Conservation (phyloP, 2,888 invertebrate species). For the Agrotis ipsilon region DNA sequence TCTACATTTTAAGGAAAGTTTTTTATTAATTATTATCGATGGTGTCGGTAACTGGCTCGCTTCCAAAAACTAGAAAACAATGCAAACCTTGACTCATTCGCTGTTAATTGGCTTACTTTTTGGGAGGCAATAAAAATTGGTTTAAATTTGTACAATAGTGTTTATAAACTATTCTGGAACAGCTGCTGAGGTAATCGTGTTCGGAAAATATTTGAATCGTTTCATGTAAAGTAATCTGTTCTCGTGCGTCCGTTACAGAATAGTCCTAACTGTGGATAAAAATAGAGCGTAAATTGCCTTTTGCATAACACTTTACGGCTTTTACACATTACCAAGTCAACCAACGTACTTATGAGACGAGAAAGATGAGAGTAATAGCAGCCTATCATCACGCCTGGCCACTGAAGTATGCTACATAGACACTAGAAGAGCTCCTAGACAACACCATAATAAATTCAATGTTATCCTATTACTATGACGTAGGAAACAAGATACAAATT, state of each 20-base stretch:
- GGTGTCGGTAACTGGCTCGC: conserved; percentile 71
- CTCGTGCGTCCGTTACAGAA: conserved; percentile 28
- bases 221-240: conserved; percentile 43
- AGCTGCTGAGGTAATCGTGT: conserved; percentile 61
- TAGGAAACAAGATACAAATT: conserved; percentile 4
- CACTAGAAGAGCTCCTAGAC: conserved; percentile 6
- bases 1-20: conserved; percentile 50
- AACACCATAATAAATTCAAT: conserved; percentile 27
- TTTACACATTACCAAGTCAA: conserved; percentile 49
- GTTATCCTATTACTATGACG: not conserved
- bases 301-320: conserved; percentile 35
- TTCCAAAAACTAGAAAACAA: conserved; percentile 80
- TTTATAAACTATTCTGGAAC: conserved; percentile 71
- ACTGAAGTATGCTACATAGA: conserved; percentile 26
- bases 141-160: conserved; percentile 73
- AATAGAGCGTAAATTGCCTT: conserved; percentile 47
- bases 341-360: conserved; percentile 26
- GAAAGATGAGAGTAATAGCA: conserved; percentile 37
- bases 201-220: conserved; percentile 57
- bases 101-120: conserved; percentile 83
- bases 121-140: conserved; percentile 80
- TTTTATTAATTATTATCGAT: conserved; percentile 73
- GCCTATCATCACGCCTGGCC: conserved; percentile 26
- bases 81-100: conserved; percentile 77
- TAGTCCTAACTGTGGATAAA: conserved; percentile 40